Conservation (phyloP, 2,888 invertebrate species). For the Mellilla xanthometata region DNA sequence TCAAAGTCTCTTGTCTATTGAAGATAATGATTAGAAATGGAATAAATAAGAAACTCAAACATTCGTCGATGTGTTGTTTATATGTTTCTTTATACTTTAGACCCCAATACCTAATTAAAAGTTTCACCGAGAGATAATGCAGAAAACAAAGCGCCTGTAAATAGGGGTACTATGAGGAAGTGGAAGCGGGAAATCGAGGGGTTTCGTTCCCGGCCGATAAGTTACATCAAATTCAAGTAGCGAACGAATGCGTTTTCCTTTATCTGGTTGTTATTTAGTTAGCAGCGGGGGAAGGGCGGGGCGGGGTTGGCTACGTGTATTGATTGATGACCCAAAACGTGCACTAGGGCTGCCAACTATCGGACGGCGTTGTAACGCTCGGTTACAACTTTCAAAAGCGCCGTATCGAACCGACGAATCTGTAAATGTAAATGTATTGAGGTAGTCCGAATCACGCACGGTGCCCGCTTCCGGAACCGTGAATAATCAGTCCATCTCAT, state of each 20-base stretch:
- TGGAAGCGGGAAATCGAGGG: slow-evolving; percentile 25
- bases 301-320: slow-evolving; percentile 45
- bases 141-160: slow-evolving; percentile 27
- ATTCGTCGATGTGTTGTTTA: slow-evolving; percentile 19
- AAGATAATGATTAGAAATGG: slow-evolving; percentile 13
- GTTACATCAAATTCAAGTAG: slow-evolving; percentile 51
- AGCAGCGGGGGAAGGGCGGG: slow-evolving; percentile 36
- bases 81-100: slow-evolving; percentile 21
- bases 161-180: slow-evolving; percentile 25
- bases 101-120: slow-evolving; percentile 42
- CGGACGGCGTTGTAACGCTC: slow-evolving; percentile 28
- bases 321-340: slow-evolving; percentile 61
- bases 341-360: slow-evolving; percentile 42
- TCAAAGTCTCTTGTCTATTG: slow-evolving; percentile 17
- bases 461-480: slow-evolving; percentile 35
- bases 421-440: slow-evolving; percentile 8
- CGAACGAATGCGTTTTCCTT: slow-evolving; percentile 53
- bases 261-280: slow-evolving; percentile 62
- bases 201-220: slow-evolving; percentile 32
- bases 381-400: slow-evolving; percentile 21
- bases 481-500: slow-evolving; percentile 55
- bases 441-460: slow-evolving; percentile 14
- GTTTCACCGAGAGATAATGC: slow-evolving; percentile 37
- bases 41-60: slow-evolving; percentile 21
- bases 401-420: slow-evolving; percentile 9